phyloP scores from a whole-genome alignment of 92 coral and sea anemone species.

The Chrysogorgia sp. region DNA sequence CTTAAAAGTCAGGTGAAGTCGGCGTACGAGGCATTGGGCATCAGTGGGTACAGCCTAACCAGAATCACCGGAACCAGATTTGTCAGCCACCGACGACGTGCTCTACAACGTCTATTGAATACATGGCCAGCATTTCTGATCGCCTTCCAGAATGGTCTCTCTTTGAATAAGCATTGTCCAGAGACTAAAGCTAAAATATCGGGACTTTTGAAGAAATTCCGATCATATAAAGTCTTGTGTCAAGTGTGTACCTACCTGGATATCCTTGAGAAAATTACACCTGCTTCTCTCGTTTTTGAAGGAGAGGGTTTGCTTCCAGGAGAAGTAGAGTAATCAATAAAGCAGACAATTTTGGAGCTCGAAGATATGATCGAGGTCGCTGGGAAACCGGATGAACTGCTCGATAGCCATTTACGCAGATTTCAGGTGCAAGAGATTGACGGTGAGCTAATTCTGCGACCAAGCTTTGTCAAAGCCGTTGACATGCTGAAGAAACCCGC shows the following conservation, averaged over 20 bases:
- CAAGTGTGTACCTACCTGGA: conserved; percentile 6
- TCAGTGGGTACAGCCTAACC: background rate
- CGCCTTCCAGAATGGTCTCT: background rate
- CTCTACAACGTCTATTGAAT: background rate
- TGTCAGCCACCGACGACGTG: background rate
- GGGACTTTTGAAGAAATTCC: conserved; percentile 38
- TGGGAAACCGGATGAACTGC: background rate
- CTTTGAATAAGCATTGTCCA: background rate
- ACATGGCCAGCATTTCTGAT: background rate
- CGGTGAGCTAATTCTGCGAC: background rate
- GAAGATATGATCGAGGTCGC: background rate
- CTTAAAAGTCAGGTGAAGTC: background rate
- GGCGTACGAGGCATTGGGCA: background rate
- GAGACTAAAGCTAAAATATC: conserved; percentile 5
- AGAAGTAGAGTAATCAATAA: background rate
- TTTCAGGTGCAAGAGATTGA: conserved; percentile 23
- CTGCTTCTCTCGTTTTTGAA: conserved; percentile 28
- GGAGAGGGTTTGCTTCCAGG: conserved; percentile 17
- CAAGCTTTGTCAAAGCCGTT: background rate
- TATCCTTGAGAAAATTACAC: conserved; percentile 22
- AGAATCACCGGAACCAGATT: background rate
- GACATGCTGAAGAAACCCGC: conserved; percentile 15
- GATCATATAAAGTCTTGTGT: conserved; percentile 5
- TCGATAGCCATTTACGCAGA: conserved; percentile 17
- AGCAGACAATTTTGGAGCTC: conserved; percentile 13